phyloP scores from a whole-genome alignment of 2,797 vertebrate genomes.

The Okamejei kenojei region DNA sequence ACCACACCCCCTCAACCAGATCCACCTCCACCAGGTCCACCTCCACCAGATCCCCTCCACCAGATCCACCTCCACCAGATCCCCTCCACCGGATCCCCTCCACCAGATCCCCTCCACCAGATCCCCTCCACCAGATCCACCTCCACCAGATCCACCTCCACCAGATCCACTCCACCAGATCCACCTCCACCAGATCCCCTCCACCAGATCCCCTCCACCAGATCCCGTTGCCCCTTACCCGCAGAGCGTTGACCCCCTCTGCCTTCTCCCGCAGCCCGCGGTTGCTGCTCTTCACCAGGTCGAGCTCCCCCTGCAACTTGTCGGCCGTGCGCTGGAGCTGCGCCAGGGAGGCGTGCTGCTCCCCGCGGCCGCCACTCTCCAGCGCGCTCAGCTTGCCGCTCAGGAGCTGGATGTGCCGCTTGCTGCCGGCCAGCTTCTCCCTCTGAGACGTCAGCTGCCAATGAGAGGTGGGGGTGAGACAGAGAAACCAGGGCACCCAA shows the following conservation, averaged over 20 bases:
- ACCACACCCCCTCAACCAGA: too few relatives aligned
- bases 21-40: too few relatives aligned
- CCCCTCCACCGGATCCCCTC: background rate
- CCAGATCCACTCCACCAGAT: too few relatives aligned
- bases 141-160: too few relatives aligned
- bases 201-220: too few relatives aligned
- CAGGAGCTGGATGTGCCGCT: constrained; percentile 42
- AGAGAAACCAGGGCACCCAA: too few relatives aligned
- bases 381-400: constrained; percentile 43
- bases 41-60: too few relatives aligned
- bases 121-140: too few relatives aligned
- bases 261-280: constrained; percentile 50
- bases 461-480: background rate
- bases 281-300: constrained; percentile 49
- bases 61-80: too few relatives aligned
- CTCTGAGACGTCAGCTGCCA: constrained; percentile 42
- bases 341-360: constrained; percentile 43
- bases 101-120: too few relatives aligned
- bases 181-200: too few relatives aligned
- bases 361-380: constrained; percentile 43
- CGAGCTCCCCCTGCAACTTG: constrained; percentile 52
- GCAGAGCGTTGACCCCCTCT: constrained; percentile 48
- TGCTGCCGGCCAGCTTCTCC: constrained; percentile 43
- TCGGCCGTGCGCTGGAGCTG: constrained; percentile 46
- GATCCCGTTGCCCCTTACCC: constrained; percentile 41